These are phyloP conservation scores for Columbina picui DNA, from an alignment of 2,113 vertebrate species.

Conservation along the genomic window DNA sequence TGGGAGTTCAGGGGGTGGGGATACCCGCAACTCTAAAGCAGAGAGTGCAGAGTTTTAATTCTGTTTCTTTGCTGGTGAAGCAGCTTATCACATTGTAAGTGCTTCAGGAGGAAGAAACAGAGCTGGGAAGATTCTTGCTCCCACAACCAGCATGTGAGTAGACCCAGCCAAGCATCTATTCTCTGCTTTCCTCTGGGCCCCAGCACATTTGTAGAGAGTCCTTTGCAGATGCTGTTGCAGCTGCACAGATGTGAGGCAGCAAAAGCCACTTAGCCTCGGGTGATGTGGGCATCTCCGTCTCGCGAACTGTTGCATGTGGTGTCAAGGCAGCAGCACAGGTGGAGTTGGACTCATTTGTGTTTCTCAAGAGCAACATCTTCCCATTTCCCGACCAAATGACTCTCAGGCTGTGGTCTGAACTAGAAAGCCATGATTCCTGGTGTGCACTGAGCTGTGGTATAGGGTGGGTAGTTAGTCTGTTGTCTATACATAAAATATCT, in stretches of 20 bases:
- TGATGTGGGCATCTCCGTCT: not conserved
- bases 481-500: too few species aligned
- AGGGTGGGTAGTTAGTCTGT: too few species aligned
- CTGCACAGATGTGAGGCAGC: not conserved
- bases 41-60: not conserved
- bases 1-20: not conserved
- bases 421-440: too few species aligned
- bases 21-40: not conserved
- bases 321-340: not conserved
- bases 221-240: not conserved
- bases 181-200: not conserved
- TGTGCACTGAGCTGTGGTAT: too few species aligned
- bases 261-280: not conserved
- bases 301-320: fast-evolving
- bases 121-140: not conserved
- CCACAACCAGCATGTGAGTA: not conserved
- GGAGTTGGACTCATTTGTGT: not conserved
- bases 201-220: not conserved
- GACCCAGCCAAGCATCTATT: not conserved
- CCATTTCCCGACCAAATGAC: too few species aligned
- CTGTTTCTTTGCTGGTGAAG: not conserved
- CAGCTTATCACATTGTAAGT: not conserved
- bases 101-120: not conserved
- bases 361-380: too few species aligned
- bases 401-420: too few species aligned